Evolutionary conservation across 2,113 vertebrate genomes (phyloP).

Genomic region (Calyptomena viridis): DNA sequence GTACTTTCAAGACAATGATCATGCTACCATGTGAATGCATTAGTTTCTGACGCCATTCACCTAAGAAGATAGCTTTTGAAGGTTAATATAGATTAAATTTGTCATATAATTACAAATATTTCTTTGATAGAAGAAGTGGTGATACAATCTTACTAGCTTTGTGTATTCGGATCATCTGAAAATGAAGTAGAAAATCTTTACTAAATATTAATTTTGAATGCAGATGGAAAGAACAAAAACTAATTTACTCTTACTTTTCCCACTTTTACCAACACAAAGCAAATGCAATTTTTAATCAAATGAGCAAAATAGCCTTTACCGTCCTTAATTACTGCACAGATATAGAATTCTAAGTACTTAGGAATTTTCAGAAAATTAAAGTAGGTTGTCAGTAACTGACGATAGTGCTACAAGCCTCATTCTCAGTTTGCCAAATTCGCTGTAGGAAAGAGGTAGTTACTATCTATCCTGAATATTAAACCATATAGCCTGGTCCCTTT

Average conservation of each 20-base stretch:
- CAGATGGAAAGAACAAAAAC: constrained; percentile 23
- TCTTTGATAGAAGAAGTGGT: not conserved
- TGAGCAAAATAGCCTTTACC: constrained; percentile 18
- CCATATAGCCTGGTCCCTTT: not conserved
- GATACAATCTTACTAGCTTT: constrained; percentile 35
- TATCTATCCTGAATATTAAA: not conserved
- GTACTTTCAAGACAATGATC: not conserved
- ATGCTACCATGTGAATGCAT: not conserved
- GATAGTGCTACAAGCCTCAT: not conserved
- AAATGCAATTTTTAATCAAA: constrained; percentile 53
- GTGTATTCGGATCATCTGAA: constrained; percentile 33
- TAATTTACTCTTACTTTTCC: constrained; percentile 29
- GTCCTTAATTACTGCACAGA: constrained; percentile 17
- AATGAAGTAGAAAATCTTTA: constrained; percentile 41
- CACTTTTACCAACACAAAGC: constrained; percentile 46
- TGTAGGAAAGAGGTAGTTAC: not conserved
- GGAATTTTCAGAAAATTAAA: constrained; percentile 12
- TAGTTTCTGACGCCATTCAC: not conserved
- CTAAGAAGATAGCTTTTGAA: not conserved
- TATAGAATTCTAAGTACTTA: not conserved
- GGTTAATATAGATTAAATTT: not conserved
- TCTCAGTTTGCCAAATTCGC: not conserved
- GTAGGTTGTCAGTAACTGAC: not conserved
- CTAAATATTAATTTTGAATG: constrained; percentile 26
- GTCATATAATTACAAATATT: not conserved